Evolutionary conservation across 2,888 invertebrate species (phyloP).

Genomic region (Xestobium rufovillosum): DNA sequence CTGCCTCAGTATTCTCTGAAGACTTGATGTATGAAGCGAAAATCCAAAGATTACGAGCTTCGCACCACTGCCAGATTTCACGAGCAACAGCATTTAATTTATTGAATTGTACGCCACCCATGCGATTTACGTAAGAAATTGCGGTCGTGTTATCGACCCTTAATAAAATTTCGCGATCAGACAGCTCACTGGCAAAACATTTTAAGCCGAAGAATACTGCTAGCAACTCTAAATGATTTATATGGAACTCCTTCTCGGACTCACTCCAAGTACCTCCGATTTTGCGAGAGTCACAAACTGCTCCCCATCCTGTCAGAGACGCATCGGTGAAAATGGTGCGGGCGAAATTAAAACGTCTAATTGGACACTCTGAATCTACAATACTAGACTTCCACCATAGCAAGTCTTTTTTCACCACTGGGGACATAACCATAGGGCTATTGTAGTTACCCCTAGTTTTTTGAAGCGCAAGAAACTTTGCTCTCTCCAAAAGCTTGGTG

Average conservation of each 20-base stretch:
- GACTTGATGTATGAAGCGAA: too few species aligned
- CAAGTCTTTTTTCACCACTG: too few species aligned
- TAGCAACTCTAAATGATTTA: too few species aligned
- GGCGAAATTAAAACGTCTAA: too few species aligned
- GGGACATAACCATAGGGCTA: too few species aligned
- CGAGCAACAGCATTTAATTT: slow-evolving; percentile 21
- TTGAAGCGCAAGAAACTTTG: slow-evolving; percentile 18
- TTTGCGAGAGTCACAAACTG: slow-evolving; percentile 12
- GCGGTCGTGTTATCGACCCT: too few species aligned
- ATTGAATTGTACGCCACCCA: slow-evolving; percentile 22
- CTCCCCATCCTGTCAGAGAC: slow-evolving; percentile 23
- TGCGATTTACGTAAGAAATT: slow-evolving; percentile 23
- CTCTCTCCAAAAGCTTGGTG: slow-evolving; percentile 18
- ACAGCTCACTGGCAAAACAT: slow-evolving; percentile 20
- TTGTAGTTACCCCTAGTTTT: slow-evolving; percentile 14
- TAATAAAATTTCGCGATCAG: slow-evolving; percentile 19
- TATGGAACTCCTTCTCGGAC: slow-evolving; percentile 19
- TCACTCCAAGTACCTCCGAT: slow-evolving; percentile 20
- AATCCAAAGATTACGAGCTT: slow-evolving; percentile 7
- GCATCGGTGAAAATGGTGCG: slow-evolving; percentile 24
- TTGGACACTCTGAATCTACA: too few species aligned
- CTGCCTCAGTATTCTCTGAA: slow-evolving; percentile 8
- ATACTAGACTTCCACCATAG: too few species aligned
- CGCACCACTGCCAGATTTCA: slow-evolving; percentile 23
- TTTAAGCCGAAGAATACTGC: too few species aligned